phyloP scores from a whole-genome alignment of 2,888 invertebrate genomes.

The Resseliella maxima region DNA sequence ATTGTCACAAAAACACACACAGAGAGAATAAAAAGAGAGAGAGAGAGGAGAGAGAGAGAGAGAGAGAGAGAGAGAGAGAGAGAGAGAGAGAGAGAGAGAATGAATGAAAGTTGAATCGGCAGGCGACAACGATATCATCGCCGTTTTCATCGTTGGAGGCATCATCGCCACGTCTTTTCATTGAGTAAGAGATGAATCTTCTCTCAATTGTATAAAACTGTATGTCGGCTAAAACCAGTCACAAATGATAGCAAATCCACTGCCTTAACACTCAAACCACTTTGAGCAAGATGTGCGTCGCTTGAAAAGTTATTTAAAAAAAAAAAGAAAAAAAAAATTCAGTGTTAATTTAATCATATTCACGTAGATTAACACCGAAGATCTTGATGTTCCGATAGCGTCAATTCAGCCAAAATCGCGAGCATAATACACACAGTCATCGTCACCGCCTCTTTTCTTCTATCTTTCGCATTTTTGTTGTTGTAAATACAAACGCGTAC shows the following conservation, averaged over 20 bases:
- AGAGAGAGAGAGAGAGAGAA: not conserved
- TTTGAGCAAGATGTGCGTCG: not conserved
- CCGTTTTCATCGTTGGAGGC: not conserved
- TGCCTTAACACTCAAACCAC: not conserved
- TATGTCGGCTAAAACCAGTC: not conserved
- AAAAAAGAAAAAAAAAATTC: too few species aligned
- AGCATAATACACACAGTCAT: not conserved
- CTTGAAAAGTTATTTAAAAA: not conserved
- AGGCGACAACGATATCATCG: not conserved
- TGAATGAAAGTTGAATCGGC: not conserved
- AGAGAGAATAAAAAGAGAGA: not conserved
- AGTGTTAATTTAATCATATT: constrained; percentile 55
- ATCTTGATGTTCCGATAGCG: constrained; percentile 35
- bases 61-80: not conserved
- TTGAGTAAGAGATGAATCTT: too few species aligned
- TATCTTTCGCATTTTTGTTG: not conserved
- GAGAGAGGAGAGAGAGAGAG: not conserved
- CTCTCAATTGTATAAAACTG: too few species aligned
- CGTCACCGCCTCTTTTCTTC: not conserved
- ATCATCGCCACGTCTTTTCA: too few species aligned
- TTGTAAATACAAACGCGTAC: too few species aligned
- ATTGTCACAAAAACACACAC: not conserved
- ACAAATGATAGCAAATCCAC: not conserved
- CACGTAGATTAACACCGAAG: constrained; percentile 23
- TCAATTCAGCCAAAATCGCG: not conserved